Evolutionary conservation across 2,888 invertebrate genomes (phyloP).

Genomic region (Neoscelio sp.): DNA sequence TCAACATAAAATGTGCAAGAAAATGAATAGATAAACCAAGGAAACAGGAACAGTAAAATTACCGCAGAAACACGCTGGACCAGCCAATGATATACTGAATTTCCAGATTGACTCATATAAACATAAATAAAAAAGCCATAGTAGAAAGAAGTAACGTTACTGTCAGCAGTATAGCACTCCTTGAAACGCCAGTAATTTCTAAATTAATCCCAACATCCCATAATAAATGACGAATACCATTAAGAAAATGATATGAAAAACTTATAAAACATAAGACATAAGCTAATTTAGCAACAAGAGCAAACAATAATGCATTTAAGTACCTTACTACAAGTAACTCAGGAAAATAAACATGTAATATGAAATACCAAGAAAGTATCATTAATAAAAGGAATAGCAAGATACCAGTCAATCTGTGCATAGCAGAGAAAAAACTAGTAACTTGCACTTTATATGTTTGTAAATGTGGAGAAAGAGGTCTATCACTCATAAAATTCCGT

Average conservation of each 20-base stretch:
- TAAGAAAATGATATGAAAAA: conserved; percentile 39
- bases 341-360: conserved; percentile 36
- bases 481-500: conserved; percentile 41
- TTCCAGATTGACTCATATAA: conserved; percentile 43
- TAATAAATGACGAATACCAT: conserved; percentile 43
- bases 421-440: conserved; percentile 38
- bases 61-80: conserved; percentile 37
- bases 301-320: conserved; percentile 40
- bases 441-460: conserved; percentile 40
- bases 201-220: conserved; percentile 40
- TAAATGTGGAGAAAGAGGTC: conserved; percentile 40
- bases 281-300: conserved; percentile 41
- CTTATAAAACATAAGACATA: conserved; percentile 40
- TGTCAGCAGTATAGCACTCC: conserved; percentile 35
- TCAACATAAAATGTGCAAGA: conserved; percentile 35
- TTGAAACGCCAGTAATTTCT: conserved; percentile 39
- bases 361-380: conserved; percentile 41
- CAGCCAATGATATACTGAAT: conserved; percentile 41
- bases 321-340: conserved; percentile 38
- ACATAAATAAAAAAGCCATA: conserved; percentile 42
- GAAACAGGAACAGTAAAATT: conserved; percentile 31
- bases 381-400: conserved; percentile 39
- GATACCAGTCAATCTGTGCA: conserved; percentile 42
- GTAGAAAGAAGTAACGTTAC: conserved; percentile 36
- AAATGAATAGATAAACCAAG: conserved; percentile 41